Base-by-base conservation (phyloP, 2,113 vertebrate genomes). In the Etheostoma spectabile region DNA sequence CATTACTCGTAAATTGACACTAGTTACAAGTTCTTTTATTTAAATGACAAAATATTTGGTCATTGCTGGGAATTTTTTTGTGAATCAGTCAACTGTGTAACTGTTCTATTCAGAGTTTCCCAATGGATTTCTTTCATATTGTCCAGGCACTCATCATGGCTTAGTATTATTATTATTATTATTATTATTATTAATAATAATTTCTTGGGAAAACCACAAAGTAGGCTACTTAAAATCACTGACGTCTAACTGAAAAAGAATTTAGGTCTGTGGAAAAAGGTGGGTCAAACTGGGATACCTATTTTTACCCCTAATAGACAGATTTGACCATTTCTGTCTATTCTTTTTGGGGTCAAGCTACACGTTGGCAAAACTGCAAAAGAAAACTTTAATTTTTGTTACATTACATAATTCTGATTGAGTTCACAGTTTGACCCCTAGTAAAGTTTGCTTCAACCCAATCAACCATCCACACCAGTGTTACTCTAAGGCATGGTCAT, bases 81-180 rank as follows among this genome's bases (percentile, higher is more conserved):
- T 49, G 2, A 57, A 60, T 45, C 46, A 71, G 16, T 27, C 53
- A 49, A 38, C 14, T 63, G 46, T 75, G n/a, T 89, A 72, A 82
- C 72, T 61, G 38, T 51, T 52, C 63, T 86, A 16, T 80, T 64
- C 19, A 60, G 68, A 75, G 68, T 73, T 71, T 35, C 59, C 64
- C 22, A 62, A 48, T 42, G 11, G 1, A n/a, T 55, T 64, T 5
- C 22, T 35, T 30, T 11, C 19, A 65, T 22, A 18, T 22, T 18
- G 21, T 27, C 21, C 59, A 56, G 1, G 45, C 22, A 62, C 30
- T 61, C 8, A 8, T 11, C 42, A 53, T 48, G 11, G 4, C 3
- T 27, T 12, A 55, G 5, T 74, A 38, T 38, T 38, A 38, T 38
- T 35, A 8, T 8, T 8, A 2, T 38, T 74, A 38, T 38, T 38